phyloP scores from a whole-genome alignment of 1,140 invertebrate genomes.

The Carposina sasakii region DNA sequence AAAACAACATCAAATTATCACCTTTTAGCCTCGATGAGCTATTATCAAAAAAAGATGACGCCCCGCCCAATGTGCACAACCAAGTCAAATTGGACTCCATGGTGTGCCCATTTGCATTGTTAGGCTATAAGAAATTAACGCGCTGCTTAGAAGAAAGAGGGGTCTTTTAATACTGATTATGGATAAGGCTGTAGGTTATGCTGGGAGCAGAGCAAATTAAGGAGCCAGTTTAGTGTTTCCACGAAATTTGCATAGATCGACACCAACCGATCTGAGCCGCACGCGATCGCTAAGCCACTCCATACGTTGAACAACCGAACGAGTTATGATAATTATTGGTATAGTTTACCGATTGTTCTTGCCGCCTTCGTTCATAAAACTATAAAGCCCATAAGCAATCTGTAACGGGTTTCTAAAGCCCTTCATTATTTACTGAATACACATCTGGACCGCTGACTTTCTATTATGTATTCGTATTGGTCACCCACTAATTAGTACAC shows the following conservation, averaged over 20 bases:
- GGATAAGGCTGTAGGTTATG: slow-evolving; percentile 34
- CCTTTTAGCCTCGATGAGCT: slow-evolving; percentile 6
- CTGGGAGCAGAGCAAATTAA: slow-evolving; percentile 41
- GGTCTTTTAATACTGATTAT: slow-evolving; percentile 26
- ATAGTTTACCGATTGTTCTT: slow-evolving; percentile 20
- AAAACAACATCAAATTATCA: slow-evolving; percentile 1
- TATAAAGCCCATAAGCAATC: slow-evolving; percentile 46
- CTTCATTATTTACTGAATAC: slow-evolving; percentile 63
- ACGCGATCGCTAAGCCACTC: slow-evolving; percentile 41
- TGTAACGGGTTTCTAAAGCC: slow-evolving; percentile 55
- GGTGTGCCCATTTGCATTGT: slow-evolving; percentile 22
- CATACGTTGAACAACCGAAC: slow-evolving; percentile 13
- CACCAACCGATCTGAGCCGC: slow-evolving; percentile 44
- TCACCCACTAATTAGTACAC: slow-evolving; percentile 71
- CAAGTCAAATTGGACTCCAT: slow-evolving; percentile 27
- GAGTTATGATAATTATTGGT: slow-evolving; percentile 26
- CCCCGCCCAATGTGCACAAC: slow-evolving; percentile 20
- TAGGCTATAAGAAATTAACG: slow-evolving; percentile 10
- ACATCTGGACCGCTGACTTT: slow-evolving; percentile 63
- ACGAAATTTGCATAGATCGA: slow-evolving; percentile 70
- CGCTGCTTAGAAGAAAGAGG: slow-evolving; percentile 16
- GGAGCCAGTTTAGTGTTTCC: slow-evolving; percentile 62
- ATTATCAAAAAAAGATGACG: slow-evolving; percentile 17
- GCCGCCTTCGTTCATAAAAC: slow-evolving; percentile 43
- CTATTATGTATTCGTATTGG: slow-evolving; percentile 67